phyloP scores from a whole-genome alignment of 2,113 vertebrate genomes.

The Perca flavescens region DNA sequence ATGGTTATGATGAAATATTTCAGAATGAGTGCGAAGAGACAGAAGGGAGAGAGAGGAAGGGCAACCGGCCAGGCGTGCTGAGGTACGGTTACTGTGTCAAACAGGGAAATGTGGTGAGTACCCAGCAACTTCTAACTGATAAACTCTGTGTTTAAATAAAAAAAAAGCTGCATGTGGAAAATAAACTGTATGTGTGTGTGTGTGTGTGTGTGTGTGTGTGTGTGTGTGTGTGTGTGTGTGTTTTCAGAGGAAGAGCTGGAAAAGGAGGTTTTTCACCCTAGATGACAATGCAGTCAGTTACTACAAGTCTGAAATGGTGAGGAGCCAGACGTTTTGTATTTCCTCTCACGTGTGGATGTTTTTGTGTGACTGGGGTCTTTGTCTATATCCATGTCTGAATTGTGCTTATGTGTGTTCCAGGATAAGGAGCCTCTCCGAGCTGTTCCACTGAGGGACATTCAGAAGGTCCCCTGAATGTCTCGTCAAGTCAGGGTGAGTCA shows the following conservation, averaged over 20 bases:
- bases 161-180: conserved; percentile 10
- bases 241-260: conserved; percentile 97
- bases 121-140: conserved; percentile 19
- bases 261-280: conserved; percentile 93
- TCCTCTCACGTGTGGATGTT: background rate
- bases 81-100: conserved; percentile 98
- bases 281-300: conserved; percentile 93
- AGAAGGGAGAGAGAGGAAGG: conserved; percentile 86
- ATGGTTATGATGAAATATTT: conserved; percentile 46
- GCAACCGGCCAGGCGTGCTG: conserved; percentile 87
- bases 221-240: too few species aligned
- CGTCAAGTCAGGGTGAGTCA: conserved; percentile 94
- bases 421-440: conserved; percentile 94
- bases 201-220: too few species aligned
- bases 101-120: conserved; percentile 96
- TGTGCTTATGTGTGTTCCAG: conserved; percentile 75
- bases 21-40: conserved; percentile 88
- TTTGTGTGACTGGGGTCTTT: conserved; percentile 27
- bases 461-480: conserved; percentile 96
- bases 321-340: conserved; percentile 23
- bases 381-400: conserved; percentile 24
- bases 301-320: conserved; percentile 95
- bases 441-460: conserved; percentile 91
- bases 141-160: conserved; percentile 25
- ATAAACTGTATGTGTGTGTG: conserved; percentile 12